Evolutionary conservation across 2,888 invertebrate species (phyloP).

Genomic region (Boloria selene): DNA sequence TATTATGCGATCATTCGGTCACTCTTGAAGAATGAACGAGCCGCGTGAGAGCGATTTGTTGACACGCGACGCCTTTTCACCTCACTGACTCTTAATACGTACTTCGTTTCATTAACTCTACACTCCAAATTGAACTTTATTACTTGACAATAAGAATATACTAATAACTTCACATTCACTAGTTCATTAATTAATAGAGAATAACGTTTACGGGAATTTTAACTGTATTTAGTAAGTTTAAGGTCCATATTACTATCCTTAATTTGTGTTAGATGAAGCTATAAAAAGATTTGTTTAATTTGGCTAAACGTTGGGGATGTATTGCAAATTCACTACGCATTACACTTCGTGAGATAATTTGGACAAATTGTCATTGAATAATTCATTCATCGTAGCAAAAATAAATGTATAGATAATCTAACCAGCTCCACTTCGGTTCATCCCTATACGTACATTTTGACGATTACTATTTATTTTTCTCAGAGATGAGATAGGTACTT

Average conservation of each 20-base stretch:
- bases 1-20: constrained; percentile 43
- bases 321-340: constrained; percentile 29
- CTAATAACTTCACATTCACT: not conserved
- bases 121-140: not conserved
- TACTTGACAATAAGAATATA: not conserved
- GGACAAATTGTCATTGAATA: not conserved
- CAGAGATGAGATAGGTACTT: too few relatives aligned
- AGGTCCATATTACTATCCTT: not conserved
- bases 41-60: constrained; percentile 49
- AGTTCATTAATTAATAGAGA: constrained; percentile 1
- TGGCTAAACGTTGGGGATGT: constrained; percentile 38
- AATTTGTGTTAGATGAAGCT: constrained; percentile 30
- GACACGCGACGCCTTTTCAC: constrained; percentile 48
- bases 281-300: constrained; percentile 41
- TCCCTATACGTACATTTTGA: too few relatives aligned
- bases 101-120: not conserved
- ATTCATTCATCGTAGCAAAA: not conserved
- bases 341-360: constrained; percentile 39
- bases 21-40: constrained; percentile 43
- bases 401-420: too few relatives aligned
- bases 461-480: too few relatives aligned
- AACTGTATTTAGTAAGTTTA: constrained; percentile 22
- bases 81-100: constrained; percentile 39
- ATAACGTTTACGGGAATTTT: not conserved
- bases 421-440: too few relatives aligned